Conservation (phyloP, 2,113 vertebrate species). For the cattle (Bos taurus) region DNA sequence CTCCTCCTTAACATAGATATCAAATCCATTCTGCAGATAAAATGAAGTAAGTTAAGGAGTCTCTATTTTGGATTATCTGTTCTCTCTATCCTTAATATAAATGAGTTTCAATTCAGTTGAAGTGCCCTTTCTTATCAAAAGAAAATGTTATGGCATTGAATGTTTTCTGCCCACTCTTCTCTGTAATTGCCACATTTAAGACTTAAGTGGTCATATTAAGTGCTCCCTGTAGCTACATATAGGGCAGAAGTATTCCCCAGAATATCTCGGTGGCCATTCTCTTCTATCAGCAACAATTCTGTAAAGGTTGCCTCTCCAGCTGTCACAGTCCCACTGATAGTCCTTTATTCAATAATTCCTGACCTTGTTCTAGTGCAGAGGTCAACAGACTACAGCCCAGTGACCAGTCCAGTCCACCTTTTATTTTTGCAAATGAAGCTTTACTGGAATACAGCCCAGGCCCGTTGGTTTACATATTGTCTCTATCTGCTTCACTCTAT, state of each 20-base stretch:
- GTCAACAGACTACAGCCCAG: neutral
- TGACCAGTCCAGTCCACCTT: neutral
- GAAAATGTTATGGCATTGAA: neutral
- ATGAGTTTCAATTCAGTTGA: neutral
- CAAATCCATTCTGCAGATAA: slow-evolving; percentile 23
- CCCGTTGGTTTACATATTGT: neutral
- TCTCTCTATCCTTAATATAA: slow-evolving; percentile 3
- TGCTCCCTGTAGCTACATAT: neutral
- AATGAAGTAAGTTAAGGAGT: neutral
- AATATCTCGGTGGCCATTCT: neutral
- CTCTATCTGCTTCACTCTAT: neutral
- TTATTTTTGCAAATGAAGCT: neutral
- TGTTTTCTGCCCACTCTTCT: neutral
- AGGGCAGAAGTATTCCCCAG: neutral
- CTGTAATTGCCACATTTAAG: neutral
- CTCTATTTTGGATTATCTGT: slow-evolving; percentile 18
- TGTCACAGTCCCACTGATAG: neutral
- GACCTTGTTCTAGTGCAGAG: neutral
- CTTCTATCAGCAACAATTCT: neutral
- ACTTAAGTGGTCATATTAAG: neutral
- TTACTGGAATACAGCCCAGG: neutral
- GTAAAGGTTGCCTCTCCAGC: neutral
- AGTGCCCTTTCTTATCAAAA: neutral
- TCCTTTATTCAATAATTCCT: neutral
- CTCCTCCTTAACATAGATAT: slow-evolving; percentile 10